These are phyloP conservation scores for Astropecten irregularis DNA, from an alignment of 53 echinoderm and acorn worm species.

Conservation along the genomic window DNA sequence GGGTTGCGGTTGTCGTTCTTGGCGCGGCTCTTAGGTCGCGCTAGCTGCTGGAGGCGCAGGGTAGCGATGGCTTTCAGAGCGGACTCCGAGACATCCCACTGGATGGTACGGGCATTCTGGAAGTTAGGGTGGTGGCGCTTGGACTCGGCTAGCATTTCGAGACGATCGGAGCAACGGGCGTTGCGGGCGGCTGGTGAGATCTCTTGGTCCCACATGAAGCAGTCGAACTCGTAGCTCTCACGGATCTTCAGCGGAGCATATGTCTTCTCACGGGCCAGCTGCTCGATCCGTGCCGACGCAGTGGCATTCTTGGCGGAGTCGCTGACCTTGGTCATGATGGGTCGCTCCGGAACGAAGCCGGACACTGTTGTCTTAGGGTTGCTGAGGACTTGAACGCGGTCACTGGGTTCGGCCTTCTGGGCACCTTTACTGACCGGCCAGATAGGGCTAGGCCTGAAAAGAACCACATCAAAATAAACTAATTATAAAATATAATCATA, in stretches of 20 bases:
- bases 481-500: neutral
- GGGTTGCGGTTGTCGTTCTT: slow-evolving; percentile 88
- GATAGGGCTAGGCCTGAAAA: slow-evolving; percentile 79
- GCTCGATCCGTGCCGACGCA: slow-evolving; percentile 73
- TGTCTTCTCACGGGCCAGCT: slow-evolving; percentile 81
- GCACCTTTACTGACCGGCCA: slow-evolving; percentile 89
- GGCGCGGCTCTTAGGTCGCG: slow-evolving; percentile 88
- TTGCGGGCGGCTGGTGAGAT: slow-evolving; percentile 86
- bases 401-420: slow-evolving; percentile 72
- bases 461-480: no score
- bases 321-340: slow-evolving; percentile 74
- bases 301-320: slow-evolving; percentile 75
- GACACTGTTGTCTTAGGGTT: slow-evolving; percentile 73
- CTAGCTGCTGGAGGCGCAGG: slow-evolving; percentile 90
- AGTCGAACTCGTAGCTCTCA: slow-evolving; percentile 95
- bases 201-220: slow-evolving; percentile 88
- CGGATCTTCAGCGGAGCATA: slow-evolving; percentile 82
- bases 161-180: slow-evolving; percentile 80
- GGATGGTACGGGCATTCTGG: slow-evolving; percentile 69
- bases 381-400: slow-evolving; percentile 63
- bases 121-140: slow-evolving; percentile 74
- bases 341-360: slow-evolving; percentile 79
- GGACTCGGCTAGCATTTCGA: slow-evolving; percentile 82
- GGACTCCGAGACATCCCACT: slow-evolving; percentile 82
- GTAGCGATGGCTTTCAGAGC: slow-evolving; percentile 90